Evolutionary conservation across 2,888 invertebrate species (phyloP).

Genomic region (Andrena minutula): DNA sequence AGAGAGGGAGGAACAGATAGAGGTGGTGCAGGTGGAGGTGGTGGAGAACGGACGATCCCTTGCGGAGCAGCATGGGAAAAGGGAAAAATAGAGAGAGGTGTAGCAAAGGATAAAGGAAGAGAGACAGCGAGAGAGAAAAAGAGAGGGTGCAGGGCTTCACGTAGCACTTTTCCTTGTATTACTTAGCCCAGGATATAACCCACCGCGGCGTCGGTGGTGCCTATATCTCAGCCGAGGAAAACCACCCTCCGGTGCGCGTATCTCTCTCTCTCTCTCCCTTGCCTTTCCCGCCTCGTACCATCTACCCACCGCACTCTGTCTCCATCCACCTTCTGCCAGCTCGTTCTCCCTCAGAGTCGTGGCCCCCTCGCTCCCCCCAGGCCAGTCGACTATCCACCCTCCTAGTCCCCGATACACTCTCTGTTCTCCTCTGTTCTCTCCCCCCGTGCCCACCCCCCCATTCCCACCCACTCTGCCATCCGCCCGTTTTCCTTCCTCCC

Average conservation of each 20-base stretch:
- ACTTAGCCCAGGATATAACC: slow-evolving; percentile 82
- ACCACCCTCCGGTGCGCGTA: slow-evolving; percentile 82
- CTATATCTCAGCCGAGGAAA: slow-evolving; percentile 82
- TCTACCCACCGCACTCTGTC: slow-evolving; percentile 50
- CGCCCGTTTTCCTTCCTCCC: slow-evolving; percentile 52
- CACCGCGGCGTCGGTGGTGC: slow-evolving; percentile 77
- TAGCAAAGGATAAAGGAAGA: slow-evolving; percentile 30
- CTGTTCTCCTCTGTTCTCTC: slow-evolving; percentile 76
- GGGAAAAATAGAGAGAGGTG: slow-evolving; percentile 38
- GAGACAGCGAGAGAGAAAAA: slow-evolving; percentile 25
- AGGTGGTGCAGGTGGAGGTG: slow-evolving; percentile 37
- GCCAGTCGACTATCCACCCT: slow-evolving; percentile 40
- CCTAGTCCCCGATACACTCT: slow-evolving; percentile 80
- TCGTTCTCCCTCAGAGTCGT: slow-evolving; percentile 49
- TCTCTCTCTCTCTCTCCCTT: slow-evolving; percentile 58
- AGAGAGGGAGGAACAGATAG: background rate
- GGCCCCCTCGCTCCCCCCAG: background rate
- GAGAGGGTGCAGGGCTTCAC: slow-evolving; percentile 68
- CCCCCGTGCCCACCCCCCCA: slow-evolving; percentile 50
- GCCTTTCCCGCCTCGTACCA: slow-evolving; percentile 57
- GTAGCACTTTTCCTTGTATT: slow-evolving; percentile 84
- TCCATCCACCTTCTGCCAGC: slow-evolving; percentile 65
- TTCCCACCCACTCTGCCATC: slow-evolving; percentile 53
- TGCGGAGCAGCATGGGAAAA: slow-evolving; percentile 33
- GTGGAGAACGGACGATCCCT: slow-evolving; percentile 31